These are phyloP conservation scores for Egretta garzetta DNA, from an alignment of 2,113 vertebrate genomes.

Conservation along the genomic window DNA sequence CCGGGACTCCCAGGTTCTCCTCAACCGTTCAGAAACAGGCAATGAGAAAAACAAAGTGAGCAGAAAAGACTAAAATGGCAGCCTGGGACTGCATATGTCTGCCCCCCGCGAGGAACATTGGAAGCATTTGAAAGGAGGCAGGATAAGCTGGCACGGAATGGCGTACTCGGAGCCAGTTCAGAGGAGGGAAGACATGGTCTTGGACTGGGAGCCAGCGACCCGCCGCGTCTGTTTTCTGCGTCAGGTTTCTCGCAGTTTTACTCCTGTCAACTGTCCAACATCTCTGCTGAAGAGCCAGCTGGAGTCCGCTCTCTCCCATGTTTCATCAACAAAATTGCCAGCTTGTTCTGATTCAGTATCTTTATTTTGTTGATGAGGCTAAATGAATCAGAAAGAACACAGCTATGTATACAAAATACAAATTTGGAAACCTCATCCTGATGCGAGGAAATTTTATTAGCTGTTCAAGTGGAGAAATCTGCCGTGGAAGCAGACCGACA, in stretches of 20 bases:
- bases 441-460: not conserved
- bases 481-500: not conserved
- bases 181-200: not conserved
- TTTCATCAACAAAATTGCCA: conserved; percentile 65
- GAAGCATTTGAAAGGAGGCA: conserved; percentile 8
- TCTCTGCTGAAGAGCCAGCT: conserved; percentile 51
- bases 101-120: conserved; percentile 13
- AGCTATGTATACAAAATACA: conserved; percentile 49
- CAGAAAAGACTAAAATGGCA: conserved; percentile 38
- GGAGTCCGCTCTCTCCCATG: conserved; percentile 30
- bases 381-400: conserved; percentile 56
- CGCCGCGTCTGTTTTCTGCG: not conserved
- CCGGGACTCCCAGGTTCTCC: not conserved
- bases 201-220: not conserved
- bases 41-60: not conserved
- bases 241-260: conserved; percentile 17
- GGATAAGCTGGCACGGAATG: conserved; percentile 2
- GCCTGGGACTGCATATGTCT: conserved; percentile 37
- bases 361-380: conserved; percentile 62
- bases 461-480: not conserved
- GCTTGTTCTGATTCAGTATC: conserved; percentile 61
- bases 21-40: not conserved
- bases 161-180: not conserved
- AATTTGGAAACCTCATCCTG: conserved; percentile 4
- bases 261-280: conserved; percentile 28